Base-by-base conservation (phyloP, 1,140 invertebrate genomes). In the Probaryconus sp. region DNA sequence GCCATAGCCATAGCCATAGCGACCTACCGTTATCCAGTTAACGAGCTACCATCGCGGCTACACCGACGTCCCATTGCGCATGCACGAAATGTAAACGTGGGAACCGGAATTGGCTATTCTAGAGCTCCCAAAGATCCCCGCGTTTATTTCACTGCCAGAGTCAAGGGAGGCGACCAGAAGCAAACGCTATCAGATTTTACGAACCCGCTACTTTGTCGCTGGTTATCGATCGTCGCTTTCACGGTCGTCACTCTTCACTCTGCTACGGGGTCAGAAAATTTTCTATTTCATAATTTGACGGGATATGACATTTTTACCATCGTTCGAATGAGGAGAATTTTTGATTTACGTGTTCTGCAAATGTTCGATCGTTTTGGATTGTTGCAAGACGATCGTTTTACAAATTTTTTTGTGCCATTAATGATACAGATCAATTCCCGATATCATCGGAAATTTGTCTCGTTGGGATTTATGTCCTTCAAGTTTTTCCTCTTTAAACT, bases 1-100 rank as follows among this genome's bases (percentile, higher is more conserved):
- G 7, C 3, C 21, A 24, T 7, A 7, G 21, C 21, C 21, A 3
- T 14, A 21, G 58, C 55, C 60, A 58, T 35, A 42, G 45, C 76
- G 77, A 81, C 82, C 82, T 84, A 85, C 83, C 84, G 85, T 88
- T 88, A 88, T 84, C 70, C 81, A 83, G 83, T 86, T 88, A 88
- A 88, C 86, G 85, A 88, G 85, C 85, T 84, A 82, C 82, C 84
- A 84, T 80, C 78, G 21, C 77, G n/a, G 80, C 83, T 74, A 76
- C 56, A 69, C 60, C 80, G 76, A 70, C 77, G 73, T 77, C 79
- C 83, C 81, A 86, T 87, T 86, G 85, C 85, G 85, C 85, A 88
- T 88, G 86, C 85, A 86, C 84, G 85, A 88, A 87, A 88, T 88
- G 85, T 87, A 86, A 87, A 88, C 86, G 86, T 88, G 86, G 86